Percentiles rank a stretch among this genome's conserved stretches.
Evolutionary conservation across 2,113 vertebrate genomes (phyloP).

Genomic region (Empidonax traillii): DNA sequence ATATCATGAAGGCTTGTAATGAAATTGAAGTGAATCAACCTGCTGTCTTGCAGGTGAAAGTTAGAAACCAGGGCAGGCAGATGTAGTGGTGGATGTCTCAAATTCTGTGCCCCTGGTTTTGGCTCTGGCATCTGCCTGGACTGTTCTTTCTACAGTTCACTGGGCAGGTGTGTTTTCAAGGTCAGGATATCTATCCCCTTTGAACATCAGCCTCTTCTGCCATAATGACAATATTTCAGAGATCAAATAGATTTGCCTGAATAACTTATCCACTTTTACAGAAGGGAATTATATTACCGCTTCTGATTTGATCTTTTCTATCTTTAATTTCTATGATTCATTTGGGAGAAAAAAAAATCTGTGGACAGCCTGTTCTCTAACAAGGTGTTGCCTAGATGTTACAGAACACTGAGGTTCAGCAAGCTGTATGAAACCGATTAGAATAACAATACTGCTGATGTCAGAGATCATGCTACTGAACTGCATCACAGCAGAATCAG

Average conservation of each 20-base stretch:
- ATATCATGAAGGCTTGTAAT: neutral
- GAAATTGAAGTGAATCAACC: neutral
- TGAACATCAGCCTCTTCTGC: neutral
- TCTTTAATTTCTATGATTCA: constrained; percentile 29
- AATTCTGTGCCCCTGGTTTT: neutral
- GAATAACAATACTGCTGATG: constrained; percentile 30
- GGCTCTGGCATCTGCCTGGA: neutral
- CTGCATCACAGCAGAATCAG: neutral
- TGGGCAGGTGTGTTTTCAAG: neutral
- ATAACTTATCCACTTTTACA: constrained; percentile 47
- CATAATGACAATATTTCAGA: neutral
- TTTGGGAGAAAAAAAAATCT: neutral
- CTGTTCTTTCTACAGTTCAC: neutral
- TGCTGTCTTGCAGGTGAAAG: neutral
- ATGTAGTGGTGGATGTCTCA: neutral
- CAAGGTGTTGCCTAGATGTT: constrained; percentile 1
- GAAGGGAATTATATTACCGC: constrained; percentile 34
- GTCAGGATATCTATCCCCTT: neutral
- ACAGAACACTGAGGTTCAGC: constrained; percentile 19
- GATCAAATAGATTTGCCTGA: constrained; percentile 35
- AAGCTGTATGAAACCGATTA: neutral
- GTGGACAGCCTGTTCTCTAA: neutral
- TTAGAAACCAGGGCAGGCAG: neutral
- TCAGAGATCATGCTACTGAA: neutral
- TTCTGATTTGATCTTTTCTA: constrained; percentile 22